Conservation (phyloP, 1,140 invertebrate genomes). For the Ostrea edulis region DNA sequence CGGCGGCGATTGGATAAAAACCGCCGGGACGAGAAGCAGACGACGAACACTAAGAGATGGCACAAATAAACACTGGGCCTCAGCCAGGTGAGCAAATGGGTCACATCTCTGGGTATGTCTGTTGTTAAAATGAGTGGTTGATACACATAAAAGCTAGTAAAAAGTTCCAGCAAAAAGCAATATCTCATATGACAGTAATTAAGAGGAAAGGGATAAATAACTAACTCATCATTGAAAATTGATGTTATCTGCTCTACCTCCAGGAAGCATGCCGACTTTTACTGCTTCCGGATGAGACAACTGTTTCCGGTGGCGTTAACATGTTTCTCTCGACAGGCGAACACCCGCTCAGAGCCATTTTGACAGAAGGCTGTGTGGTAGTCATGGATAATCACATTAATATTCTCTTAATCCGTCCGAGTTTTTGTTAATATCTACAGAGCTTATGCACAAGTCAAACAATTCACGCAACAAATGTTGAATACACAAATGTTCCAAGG, state of each 20-base stretch:
- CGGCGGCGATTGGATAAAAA: too few relatives aligned
- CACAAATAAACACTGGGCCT: too few relatives aligned
- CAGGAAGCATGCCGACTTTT: constrained; percentile 14
- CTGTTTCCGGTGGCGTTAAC: constrained; percentile 7
- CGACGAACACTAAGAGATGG: too few relatives aligned
- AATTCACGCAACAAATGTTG: constrained; percentile 18
- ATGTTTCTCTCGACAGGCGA: neutral
- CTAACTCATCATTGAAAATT: constrained; percentile 3
- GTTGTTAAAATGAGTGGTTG: neutral
- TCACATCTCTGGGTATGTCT: too few relatives aligned
- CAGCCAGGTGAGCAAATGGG: too few relatives aligned
- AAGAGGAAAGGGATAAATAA: neutral
- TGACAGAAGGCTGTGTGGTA: neutral
- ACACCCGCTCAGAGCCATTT: neutral
- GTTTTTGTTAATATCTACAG: neutral
- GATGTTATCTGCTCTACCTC: constrained; percentile 9
- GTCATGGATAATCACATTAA: neutral
- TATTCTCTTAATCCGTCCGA: neutral
- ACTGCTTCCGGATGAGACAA: constrained; percentile 29
- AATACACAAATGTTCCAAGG: neutral
- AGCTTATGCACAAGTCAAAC: constrained; percentile 20
- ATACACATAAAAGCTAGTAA: neutral
- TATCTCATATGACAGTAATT: constrained; percentile 8
- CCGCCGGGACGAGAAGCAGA: too few relatives aligned
- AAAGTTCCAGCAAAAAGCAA: neutral